phyloP scores from a whole-genome alignment of 1,140 invertebrate species.

The Drosophila insularis region DNA sequence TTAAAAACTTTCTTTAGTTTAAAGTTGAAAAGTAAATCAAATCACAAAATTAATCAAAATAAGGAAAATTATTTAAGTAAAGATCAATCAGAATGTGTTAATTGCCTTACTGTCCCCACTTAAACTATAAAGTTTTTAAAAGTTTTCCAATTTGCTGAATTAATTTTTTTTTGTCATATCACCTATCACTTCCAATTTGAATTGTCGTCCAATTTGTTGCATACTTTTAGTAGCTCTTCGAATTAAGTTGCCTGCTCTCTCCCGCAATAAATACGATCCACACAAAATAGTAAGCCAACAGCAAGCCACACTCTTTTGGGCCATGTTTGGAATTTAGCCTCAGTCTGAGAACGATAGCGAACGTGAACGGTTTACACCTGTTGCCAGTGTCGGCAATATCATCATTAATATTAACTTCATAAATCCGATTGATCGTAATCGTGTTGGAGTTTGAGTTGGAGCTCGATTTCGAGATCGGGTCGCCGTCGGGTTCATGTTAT shows the following conservation, averaged over 20 bases:
- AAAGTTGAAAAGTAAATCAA: too few relatives aligned
- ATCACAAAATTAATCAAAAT: too few relatives aligned
- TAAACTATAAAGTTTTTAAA: too few relatives aligned
- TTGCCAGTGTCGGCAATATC: slow-evolving; percentile 36
- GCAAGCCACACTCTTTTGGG: background rate
- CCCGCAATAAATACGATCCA: background rate
- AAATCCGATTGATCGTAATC: background rate
- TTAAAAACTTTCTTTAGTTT: too few relatives aligned
- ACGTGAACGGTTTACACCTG: slow-evolving; percentile 61
- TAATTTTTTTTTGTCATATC: background rate
- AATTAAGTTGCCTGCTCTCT: background rate
- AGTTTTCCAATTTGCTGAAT: too few relatives aligned
- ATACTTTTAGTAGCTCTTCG: background rate
- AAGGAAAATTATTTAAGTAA: too few relatives aligned
- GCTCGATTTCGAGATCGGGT: slow-evolving; percentile 35
- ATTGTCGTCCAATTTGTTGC: background rate
- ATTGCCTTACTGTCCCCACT: too few relatives aligned
- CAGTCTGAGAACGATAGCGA: slow-evolving; percentile 53
- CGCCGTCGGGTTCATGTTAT: slow-evolving; percentile 54
- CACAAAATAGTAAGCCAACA: background rate
- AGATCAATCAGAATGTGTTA: too few relatives aligned
- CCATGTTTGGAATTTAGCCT: background rate
- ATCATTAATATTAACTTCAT: background rate
- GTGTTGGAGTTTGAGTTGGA: background rate
- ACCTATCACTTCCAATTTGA: too few relatives aligned